Percentiles rank a stretch among this genome's conserved stretches.
These are phyloP conservation scores for Bombus vancouverensis DNA, from an alignment of 1,140 invertebrate species.

Conservation along the genomic window DNA sequence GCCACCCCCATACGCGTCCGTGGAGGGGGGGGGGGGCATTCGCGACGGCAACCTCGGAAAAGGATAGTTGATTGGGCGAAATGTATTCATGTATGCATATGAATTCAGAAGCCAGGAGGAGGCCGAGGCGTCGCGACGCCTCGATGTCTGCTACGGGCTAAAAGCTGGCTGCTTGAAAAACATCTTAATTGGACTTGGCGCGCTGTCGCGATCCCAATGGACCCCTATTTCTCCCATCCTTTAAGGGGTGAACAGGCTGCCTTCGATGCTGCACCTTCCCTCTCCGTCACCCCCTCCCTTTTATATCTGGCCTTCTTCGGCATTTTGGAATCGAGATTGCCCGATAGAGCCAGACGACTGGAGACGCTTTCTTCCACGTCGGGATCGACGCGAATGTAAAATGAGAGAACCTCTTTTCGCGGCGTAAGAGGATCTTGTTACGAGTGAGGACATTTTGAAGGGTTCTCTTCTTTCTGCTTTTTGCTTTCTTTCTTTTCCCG, in stretches of 20 bases:
- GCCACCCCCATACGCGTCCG: neutral
- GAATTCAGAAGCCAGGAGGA: constrained; percentile 65
- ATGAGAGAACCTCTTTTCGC: neutral
- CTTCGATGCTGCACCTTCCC: neutral
- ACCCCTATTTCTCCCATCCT: neutral
- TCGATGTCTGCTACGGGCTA: constrained; percentile 15
- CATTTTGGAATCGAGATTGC: constrained; percentile 2
- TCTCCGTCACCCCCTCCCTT: neutral
- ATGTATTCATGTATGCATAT: constrained; percentile 76
- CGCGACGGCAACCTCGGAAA: constrained; percentile 3
- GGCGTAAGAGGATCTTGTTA: constrained; percentile 18
- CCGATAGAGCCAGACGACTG: neutral
- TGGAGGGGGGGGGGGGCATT: constrained; percentile 26
- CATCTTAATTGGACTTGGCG: constrained; percentile 74
- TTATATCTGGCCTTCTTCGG: constrained; percentile 18
- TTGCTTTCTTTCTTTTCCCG: too few relatives aligned
- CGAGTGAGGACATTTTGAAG: neutral
- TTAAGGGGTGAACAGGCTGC: neutral
- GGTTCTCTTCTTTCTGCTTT: neutral
- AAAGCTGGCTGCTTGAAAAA: constrained; percentile 66
- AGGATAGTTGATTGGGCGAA: constrained; percentile 72
- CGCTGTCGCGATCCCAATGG: constrained; percentile 29
- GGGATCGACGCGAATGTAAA: constrained; percentile 13
- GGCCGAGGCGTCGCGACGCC: constrained; percentile 41
- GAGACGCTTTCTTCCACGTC: neutral